phyloP scores from a whole-genome alignment of 2,888 invertebrate genomes.

The Liposcelis brunnea region DNA sequence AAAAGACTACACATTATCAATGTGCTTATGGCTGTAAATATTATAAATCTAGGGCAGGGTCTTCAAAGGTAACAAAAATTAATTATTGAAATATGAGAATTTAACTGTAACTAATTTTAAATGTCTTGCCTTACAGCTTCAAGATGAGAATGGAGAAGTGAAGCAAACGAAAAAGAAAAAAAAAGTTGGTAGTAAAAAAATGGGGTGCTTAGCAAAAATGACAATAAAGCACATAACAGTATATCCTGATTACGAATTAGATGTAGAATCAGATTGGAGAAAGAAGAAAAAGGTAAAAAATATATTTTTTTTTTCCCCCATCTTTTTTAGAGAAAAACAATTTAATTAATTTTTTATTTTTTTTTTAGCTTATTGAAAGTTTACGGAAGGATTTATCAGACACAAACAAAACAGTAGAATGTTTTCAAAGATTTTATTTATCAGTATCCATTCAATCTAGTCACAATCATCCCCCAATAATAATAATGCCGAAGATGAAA shows the following conservation, averaged over 20 bases:
- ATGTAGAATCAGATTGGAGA: background rate
- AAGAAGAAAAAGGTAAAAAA: conserved; percentile 4
- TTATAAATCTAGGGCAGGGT: conserved; percentile 3
- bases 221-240: conserved; percentile 5
- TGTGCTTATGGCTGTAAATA: conserved; percentile 5
- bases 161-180: background rate
- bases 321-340: background rate
- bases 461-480: conserved; percentile 6
- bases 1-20: conserved; percentile 6
- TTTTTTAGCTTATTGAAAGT: conserved; percentile 1
- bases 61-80: background rate
- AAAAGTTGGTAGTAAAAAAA: conserved; percentile 5
- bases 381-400: background rate
- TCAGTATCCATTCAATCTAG: conserved; percentile 2
- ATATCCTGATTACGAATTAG: conserved; percentile 4
- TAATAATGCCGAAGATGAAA: too few relatives aligned
- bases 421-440: conserved; percentile 3
- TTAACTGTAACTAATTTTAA: too few relatives aligned
- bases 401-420: background rate
- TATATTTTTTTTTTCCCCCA: too few relatives aligned
- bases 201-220: conserved; percentile 8
- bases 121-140: too few relatives aligned
- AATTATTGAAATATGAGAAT: too few relatives aligned
- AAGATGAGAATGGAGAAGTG: too few relatives aligned
- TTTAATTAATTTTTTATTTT: background rate